phyloP scores from a whole-genome alignment of 2,888 invertebrate species.

The Teleiodes luculella region DNA sequence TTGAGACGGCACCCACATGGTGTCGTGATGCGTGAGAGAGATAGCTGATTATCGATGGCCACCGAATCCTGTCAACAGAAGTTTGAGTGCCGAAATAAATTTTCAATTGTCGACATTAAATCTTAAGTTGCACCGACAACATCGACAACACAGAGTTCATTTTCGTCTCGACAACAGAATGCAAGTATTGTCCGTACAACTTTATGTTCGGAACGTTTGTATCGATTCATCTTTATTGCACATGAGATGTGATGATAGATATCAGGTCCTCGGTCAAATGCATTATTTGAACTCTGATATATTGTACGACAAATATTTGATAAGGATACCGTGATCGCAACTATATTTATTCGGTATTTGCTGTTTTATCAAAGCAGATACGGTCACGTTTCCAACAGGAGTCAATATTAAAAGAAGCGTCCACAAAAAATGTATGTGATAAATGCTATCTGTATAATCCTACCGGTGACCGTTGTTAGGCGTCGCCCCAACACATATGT shows the following conservation, averaged over 20 bases:
- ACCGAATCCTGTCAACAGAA: constrained; percentile 60
- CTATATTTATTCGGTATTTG: constrained; percentile 1
- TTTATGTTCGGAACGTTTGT: constrained; percentile 22
- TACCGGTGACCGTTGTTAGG: constrained; percentile 39
- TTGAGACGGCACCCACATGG: constrained; percentile 47
- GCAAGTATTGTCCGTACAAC: constrained; percentile 21
- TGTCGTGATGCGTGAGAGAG: constrained; percentile 52
- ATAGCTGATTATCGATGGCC: constrained; percentile 67
- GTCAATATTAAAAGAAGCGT: constrained; percentile 7
- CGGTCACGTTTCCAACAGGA: constrained; percentile 16
- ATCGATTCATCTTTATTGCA: constrained; percentile 33
- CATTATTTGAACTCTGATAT: constrained; percentile 20
- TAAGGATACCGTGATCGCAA: constrained; percentile 8
- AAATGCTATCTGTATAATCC: constrained; percentile 33
- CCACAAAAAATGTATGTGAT: constrained; percentile 17
- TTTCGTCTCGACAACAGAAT: constrained; percentile 28
- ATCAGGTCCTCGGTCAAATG: constrained; percentile 23
- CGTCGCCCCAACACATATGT: constrained; percentile 57
- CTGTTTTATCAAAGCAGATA: too few relatives aligned
- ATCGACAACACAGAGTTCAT: constrained; percentile 27
- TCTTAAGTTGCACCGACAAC: constrained; percentile 10
- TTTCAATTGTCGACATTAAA: constrained; percentile 22
- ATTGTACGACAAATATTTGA: constrained; percentile 13
- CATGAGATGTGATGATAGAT: constrained; percentile 28
- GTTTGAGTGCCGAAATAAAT: constrained; percentile 44